Evolutionary conservation across 2,797 vertebrate species (phyloP).

Genomic region (Gallinago solitaria): DNA sequence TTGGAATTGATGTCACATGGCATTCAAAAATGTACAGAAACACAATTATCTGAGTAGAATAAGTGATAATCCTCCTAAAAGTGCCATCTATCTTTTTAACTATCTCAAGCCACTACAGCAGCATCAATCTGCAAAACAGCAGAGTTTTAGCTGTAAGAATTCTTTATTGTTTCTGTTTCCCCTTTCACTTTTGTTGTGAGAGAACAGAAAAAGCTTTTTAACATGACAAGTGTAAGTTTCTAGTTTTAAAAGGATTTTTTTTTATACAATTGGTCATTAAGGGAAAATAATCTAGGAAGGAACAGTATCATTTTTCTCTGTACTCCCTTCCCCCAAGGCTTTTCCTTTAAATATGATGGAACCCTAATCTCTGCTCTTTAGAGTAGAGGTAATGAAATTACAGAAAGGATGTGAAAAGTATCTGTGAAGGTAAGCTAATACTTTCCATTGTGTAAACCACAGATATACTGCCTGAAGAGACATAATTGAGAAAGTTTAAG

Average conservation of each 20-base stretch:
- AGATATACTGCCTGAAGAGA: conserved; percentile 60
- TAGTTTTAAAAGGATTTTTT: not conserved
- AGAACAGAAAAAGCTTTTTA: not conserved
- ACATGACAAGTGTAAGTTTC: not conserved
- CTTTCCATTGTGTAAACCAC: conserved; percentile 62
- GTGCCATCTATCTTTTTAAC: too few relatives aligned
- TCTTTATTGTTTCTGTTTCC: not conserved
- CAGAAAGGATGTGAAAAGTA: conserved; percentile 71
- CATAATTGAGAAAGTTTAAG: conserved; percentile 65
- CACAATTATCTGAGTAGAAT: not conserved
- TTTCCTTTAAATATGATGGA: conserved; percentile 55
- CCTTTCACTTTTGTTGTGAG: not conserved
- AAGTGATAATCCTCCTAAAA: not conserved
- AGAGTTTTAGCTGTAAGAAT: not conserved
- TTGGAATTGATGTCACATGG: not conserved
- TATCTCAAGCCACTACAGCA: not conserved
- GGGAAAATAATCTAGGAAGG: not conserved
- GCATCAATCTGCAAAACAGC: not conserved
- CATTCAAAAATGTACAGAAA: not conserved
- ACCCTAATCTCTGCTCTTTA: conserved; percentile 55
- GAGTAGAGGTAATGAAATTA: conserved; percentile 69
- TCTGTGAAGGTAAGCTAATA: conserved; percentile 66
- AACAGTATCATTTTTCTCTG: not conserved
- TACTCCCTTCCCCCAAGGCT: conserved; percentile 15
- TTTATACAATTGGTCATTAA: not conserved